Percentiles rank a stretch among this genome's conserved stretches.
Evolutionary conservation across 2,888 invertebrate genomes (phyloP).

Genomic region (Acanthosepion lycidas): DNA sequence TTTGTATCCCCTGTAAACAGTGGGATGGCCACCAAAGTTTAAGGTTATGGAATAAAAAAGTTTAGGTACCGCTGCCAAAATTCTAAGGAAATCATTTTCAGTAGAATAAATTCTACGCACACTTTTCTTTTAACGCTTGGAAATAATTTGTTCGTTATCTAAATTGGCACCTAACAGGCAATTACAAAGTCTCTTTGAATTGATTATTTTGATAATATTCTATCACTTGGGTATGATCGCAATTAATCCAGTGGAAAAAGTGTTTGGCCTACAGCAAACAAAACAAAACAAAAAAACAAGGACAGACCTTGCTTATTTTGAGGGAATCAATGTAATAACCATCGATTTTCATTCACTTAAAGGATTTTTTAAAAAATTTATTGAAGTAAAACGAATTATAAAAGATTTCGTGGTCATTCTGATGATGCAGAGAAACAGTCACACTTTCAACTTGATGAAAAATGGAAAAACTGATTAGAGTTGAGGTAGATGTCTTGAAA

Average conservation of each 20-base stretch:
- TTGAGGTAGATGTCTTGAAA: too few species aligned
- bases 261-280: background rate
- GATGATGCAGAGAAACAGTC: background rate
- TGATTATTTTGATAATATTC: background rate
- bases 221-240: background rate
- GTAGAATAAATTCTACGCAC: too few species aligned
- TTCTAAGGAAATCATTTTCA: too few species aligned
- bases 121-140: too few species aligned
- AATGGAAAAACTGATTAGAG: too few species aligned
- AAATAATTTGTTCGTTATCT: too few species aligned
- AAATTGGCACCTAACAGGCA: background rate
- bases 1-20: too few species aligned
- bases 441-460: background rate
- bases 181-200: background rate
- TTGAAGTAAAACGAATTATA: background rate
- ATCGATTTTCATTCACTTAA: background rate
- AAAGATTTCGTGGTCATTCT: background rate
- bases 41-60: too few species aligned
- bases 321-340: background rate
- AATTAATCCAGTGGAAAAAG: background rate
- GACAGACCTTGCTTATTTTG: background rate
- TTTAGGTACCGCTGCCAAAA: too few species aligned
- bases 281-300: background rate
- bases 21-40: too few species aligned
- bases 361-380: background rate